phyloP scores from a whole-genome alignment of 2,888 invertebrate genomes.

The Spialia ferax region DNA sequence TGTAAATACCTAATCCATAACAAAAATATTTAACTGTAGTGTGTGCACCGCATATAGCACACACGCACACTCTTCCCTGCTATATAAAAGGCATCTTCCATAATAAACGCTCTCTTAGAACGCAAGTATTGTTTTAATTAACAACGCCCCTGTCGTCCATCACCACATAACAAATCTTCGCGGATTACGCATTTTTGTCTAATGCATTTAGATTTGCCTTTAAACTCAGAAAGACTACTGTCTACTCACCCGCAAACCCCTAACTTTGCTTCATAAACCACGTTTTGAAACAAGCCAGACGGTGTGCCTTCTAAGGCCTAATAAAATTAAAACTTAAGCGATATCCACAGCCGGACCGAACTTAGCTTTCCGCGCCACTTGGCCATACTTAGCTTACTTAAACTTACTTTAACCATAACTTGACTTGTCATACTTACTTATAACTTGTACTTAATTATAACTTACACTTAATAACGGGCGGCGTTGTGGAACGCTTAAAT shows the following conservation, averaged over 20 bases:
- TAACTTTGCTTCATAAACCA: constrained; percentile 17
- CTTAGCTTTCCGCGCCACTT: constrained; percentile 21
- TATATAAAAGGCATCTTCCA: too few relatives aligned
- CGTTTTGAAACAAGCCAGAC: constrained; percentile 28
- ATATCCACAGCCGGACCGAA: constrained; percentile 11
- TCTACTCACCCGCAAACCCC: background rate
- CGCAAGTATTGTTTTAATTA: too few relatives aligned
- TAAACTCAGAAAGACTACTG: too few relatives aligned
- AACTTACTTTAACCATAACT: constrained; percentile 32
- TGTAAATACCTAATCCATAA: too few relatives aligned
- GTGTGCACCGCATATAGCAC: too few relatives aligned
- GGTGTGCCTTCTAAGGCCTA: constrained; percentile 23
- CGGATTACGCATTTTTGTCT: too few relatives aligned
- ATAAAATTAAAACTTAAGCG: constrained; percentile 39
- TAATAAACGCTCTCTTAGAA: too few relatives aligned
- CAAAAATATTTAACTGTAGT: too few relatives aligned
- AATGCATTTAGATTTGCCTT: too few relatives aligned
- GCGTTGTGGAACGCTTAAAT: constrained; percentile 14
- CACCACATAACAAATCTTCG: too few relatives aligned
- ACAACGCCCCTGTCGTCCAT: too few relatives aligned
- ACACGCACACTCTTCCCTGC: too few relatives aligned
- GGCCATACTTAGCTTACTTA: constrained; percentile 25
- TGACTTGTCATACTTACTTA: constrained; percentile 29
- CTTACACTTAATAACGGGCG: constrained; percentile 23
- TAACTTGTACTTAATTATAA: constrained; percentile 25